phyloP scores from a whole-genome alignment of 2,797 vertebrate genomes.

The Clarias fuscus region DNA sequence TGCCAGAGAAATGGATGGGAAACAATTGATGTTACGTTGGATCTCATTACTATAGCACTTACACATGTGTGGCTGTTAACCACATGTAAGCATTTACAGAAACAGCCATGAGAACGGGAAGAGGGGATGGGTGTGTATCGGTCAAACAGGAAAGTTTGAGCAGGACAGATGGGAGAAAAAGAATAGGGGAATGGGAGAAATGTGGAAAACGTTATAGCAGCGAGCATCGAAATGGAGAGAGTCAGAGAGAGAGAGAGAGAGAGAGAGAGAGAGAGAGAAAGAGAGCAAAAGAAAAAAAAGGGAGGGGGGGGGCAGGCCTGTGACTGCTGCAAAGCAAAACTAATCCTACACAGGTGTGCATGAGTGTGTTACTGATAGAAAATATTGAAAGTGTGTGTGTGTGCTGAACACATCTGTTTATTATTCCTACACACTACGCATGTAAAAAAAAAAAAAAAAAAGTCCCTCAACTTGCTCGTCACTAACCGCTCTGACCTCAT shows the following conservation, averaged over 20 bases:
- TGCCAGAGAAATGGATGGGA: neutral
- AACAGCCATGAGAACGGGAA: constrained; percentile 1
- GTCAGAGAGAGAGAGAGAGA: neutral
- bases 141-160: constrained; percentile 21
- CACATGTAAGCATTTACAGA: constrained; percentile 22
- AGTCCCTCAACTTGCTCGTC: neutral
- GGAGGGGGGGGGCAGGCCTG: neutral
- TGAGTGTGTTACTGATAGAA: constrained; percentile 31
- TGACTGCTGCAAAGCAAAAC: constrained; percentile 22
- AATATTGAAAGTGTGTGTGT: constrained; percentile 1
- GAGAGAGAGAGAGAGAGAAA: constrained; percentile 11
- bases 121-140: constrained; percentile 1
- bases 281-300: neutral
- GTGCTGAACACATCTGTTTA: constrained; percentile 34
- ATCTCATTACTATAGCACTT: constrained; percentile 9
- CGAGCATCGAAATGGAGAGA: constrained; percentile 5
- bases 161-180: constrained; percentile 16
- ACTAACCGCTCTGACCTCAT: constrained; percentile 6
- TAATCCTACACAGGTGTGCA: constrained; percentile 56
- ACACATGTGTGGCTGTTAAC: constrained; percentile 5
- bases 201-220: constrained; percentile 7
- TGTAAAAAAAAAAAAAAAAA: neutral
- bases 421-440: constrained; percentile 20
- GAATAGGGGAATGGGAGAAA: constrained; percentile 17
- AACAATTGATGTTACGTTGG: neutral